Percentiles rank a stretch among this genome's conserved stretches.
Evolutionary conservation across 2,888 invertebrate genomes (phyloP).

Genomic region (Chymomyza caudatula): DNA sequence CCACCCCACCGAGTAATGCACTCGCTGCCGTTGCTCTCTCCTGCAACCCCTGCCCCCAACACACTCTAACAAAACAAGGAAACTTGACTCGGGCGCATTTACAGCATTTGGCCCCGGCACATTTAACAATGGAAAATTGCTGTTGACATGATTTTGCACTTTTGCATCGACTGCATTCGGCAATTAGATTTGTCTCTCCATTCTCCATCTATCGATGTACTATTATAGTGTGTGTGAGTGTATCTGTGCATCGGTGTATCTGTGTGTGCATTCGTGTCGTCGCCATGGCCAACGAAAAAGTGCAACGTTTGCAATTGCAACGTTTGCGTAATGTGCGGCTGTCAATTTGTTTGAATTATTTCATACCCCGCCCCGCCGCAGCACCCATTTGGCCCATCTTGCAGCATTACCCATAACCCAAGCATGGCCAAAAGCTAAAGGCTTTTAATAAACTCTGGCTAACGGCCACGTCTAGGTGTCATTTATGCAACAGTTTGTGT

Average conservation of each 20-base stretch:
- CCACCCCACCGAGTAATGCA: background rate
- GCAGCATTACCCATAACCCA: background rate
- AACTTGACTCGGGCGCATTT: background rate
- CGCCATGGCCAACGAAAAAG: slow-evolving; percentile 40
- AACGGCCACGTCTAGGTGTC: slow-evolving; percentile 58
- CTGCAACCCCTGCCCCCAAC: slow-evolving; percentile 20
- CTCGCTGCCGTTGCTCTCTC: slow-evolving; percentile 10
- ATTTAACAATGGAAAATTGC: slow-evolving; percentile 75
- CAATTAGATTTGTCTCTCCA: slow-evolving; percentile 77
- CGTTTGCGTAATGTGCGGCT: slow-evolving; percentile 71
- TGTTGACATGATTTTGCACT: slow-evolving; percentile 79
- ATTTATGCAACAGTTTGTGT: slow-evolving; percentile 71
- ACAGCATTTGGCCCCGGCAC: slow-evolving; percentile 17
- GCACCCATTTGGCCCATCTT: background rate
- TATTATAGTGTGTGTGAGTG: background rate
- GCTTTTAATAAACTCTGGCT: slow-evolving; percentile 59
- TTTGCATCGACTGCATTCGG: slow-evolving; percentile 78
- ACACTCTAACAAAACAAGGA: background rate
- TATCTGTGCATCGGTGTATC: background rate
- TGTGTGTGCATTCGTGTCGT: slow-evolving; percentile 14
- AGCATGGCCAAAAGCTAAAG: slow-evolving; percentile 39
- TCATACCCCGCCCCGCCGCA: slow-evolving; percentile 24
- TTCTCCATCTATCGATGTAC: background rate
- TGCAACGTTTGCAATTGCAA: slow-evolving; percentile 60
- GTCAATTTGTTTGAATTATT: slow-evolving; percentile 71